Percentiles rank a stretch among this genome's conserved stretches.
Evolutionary conservation across 2,888 invertebrate species (phyloP).

Genomic region (Prosapia bicincta): DNA sequence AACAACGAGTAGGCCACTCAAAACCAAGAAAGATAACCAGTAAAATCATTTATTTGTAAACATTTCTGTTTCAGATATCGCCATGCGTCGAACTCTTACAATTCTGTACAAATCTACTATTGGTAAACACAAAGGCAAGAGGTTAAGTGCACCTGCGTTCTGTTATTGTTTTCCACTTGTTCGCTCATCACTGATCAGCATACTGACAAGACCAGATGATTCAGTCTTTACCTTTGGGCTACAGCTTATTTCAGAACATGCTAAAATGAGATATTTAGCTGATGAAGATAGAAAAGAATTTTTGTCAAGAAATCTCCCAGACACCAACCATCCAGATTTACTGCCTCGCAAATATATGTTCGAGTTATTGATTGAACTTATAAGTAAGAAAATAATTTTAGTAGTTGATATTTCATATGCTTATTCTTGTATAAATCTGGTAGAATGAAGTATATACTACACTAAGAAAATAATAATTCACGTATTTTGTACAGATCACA

Average conservation of each 20-base stretch:
- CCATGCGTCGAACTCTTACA: slow-evolving; percentile 21
- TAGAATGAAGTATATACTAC: too few species aligned
- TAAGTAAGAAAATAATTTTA: too few species aligned
- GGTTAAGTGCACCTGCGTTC: slow-evolving; percentile 71
- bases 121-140: slow-evolving; percentile 37
- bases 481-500: slow-evolving; percentile 49
- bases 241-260: slow-evolving; percentile 69
- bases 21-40: too few species aligned
- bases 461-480: too few species aligned
- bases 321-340: slow-evolving; percentile 67
- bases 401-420: too few species aligned
- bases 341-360: slow-evolving; percentile 82
- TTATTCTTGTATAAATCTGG: too few species aligned
- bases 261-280: slow-evolving; percentile 52
- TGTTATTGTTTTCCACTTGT: slow-evolving; percentile 80
- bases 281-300: slow-evolving; percentile 37
- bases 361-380: slow-evolving; percentile 70
- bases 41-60: too few species aligned
- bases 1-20: too few species aligned
- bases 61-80: slow-evolving; percentile 30
- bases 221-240: slow-evolving; percentile 58
- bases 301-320: slow-evolving; percentile 46
- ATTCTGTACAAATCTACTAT: slow-evolving; percentile 18
- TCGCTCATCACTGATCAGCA: slow-evolving; percentile 54
- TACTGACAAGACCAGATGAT: slow-evolving; percentile 51